These are phyloP conservation scores for Nicator chloris DNA, from an alignment of 2,113 vertebrate species.

Conservation along the genomic window DNA sequence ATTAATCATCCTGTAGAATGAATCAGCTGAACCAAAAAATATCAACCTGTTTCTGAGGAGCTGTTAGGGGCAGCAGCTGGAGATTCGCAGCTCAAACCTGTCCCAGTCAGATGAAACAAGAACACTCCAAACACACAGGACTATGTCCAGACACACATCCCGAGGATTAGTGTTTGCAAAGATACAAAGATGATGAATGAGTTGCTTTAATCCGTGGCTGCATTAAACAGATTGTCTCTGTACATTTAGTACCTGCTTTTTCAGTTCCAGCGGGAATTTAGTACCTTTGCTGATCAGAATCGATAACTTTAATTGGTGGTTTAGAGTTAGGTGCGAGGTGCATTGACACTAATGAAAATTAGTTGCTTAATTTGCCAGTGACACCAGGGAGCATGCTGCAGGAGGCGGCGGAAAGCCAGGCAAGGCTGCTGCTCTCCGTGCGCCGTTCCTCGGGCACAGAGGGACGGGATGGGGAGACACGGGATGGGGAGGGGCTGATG, in stretches of 20 bases:
- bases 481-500: background rate
- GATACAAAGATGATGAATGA: background rate
- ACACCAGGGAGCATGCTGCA: background rate
- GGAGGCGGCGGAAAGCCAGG: background rate
- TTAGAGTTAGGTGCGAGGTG: background rate
- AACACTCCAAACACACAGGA: background rate
- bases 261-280: background rate
- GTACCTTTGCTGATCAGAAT: background rate
- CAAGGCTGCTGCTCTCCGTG: background rate
- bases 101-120: background rate
- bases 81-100: background rate
- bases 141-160: background rate
- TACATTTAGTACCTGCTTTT: slow-evolving; percentile 1
- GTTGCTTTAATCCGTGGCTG: background rate
- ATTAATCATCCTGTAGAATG: slow-evolving; percentile 6
- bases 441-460: accelerated
- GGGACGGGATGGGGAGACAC: accelerated
- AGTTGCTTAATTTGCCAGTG: background rate
- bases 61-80: background rate
- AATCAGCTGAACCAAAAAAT: background rate
- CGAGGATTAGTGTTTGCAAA: background rate
- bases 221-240: background rate
- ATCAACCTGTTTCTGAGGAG: background rate
- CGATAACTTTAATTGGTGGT: background rate
- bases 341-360: slow-evolving; percentile 6